Evolutionary conservation across 2,797 vertebrate species (phyloP), one percentile per base, ranked within the genome.

Genomic region (Coranthus polyacanthus): DNA sequence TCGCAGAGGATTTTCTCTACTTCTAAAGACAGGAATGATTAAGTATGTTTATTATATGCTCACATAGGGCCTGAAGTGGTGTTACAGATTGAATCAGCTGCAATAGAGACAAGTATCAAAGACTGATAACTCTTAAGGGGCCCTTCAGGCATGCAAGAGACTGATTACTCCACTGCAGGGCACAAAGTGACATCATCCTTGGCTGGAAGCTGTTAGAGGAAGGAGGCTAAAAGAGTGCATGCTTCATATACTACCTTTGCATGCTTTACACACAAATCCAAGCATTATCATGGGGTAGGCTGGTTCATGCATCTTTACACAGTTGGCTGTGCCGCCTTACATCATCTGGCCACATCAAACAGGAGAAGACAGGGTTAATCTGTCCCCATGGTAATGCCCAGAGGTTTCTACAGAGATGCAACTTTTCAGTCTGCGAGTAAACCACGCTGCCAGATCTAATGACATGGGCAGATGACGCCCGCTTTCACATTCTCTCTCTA

Each of bases 151-250:
- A 85, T 81, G 78, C 67, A 82, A 72, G 81, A 89, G 88, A 92
- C 81, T 77, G 89, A 92, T 91, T 91, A 83, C 81, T 88, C 66
- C 82, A 84, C 88, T 89, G 83, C 87, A 78, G 90, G 91, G 91
- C 84, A 88, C 83, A 57, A 80, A 82, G 87, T 93, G 90, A 93
- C 89, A 91, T 92, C 92, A 91, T 90, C 78, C 68, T n/a, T 63
- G 77, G 83, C 87, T 92, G 86, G 81, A 87, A 87, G 88, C 84
- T 78, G 81, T 89, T 91, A 87, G n/a, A n/a, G 22, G 52, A 68
- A 47, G 67, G 71, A 20, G 53, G 59, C 72, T 60, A 76, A 67
- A 62, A 57, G 65, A 68, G 58, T 29, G 47, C 59, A 73, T 56
- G 79, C 84, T 75, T 73, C 56, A 69, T 83, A 68, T 74, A 79